Evolutionary conservation across 2,888 invertebrate species (phyloP).

Genomic region (Pandemis corylana): DNA sequence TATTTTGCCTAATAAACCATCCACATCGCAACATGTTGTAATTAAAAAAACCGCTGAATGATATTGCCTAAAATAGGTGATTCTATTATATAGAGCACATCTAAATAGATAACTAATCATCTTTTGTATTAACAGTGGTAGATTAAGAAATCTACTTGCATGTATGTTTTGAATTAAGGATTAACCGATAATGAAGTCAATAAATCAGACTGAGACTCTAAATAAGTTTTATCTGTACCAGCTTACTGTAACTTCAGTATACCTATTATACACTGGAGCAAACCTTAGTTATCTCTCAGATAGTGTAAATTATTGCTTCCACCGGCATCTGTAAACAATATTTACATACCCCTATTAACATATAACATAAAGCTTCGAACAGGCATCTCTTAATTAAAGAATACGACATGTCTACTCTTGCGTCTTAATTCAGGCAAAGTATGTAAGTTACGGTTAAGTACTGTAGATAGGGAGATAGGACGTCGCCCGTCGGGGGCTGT

Average conservation of each 20-base stretch:
- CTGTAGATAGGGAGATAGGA: conserved; percentile 63
- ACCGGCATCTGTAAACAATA: conserved; percentile 51
- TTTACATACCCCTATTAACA: conserved; percentile 54
- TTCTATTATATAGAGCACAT: no score
- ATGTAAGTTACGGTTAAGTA: conserved; percentile 63
- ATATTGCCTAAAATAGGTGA: no score
- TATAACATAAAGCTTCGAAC: conserved; percentile 50
- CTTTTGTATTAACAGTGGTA: not conserved
- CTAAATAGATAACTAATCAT: no score
- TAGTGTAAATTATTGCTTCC: conserved; percentile 48
- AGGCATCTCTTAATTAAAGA: conserved; percentile 62
- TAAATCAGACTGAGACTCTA: not conserved
- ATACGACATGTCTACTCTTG: conserved; percentile 57
- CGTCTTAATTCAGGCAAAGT: conserved; percentile 65
- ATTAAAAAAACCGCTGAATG: no score
- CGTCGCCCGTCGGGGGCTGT: conserved; percentile 54
- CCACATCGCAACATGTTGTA: no score
- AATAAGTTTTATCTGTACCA: not conserved
- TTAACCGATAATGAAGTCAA: not conserved
- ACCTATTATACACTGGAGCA: conserved; percentile 25
- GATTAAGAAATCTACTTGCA: not conserved
- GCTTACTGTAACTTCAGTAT: conserved; percentile 21
- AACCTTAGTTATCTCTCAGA: conserved; percentile 48
- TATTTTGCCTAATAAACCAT: no score
- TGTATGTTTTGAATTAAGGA: not conserved